Base-by-base conservation (phyloP, 1,140 invertebrate genomes). In the Chironomus tepperi region DNA sequence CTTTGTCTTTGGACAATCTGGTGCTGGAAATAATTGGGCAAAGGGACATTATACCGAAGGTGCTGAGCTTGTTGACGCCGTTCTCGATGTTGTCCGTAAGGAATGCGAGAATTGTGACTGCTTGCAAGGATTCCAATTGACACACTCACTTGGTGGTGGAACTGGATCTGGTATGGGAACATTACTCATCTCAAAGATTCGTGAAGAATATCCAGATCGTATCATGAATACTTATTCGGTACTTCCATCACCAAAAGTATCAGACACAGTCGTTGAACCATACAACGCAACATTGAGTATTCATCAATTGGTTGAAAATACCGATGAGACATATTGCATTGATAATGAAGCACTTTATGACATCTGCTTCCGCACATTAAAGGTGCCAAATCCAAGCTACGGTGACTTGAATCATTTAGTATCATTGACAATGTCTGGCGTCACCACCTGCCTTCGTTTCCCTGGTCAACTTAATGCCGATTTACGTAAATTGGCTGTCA, bases 311-410 rank as follows among this genome's bases (percentile, higher is more conserved):
- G 89, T 93, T 65, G 92, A 93, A 84, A 92, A 92, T 80, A 93
- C 90, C 7, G 91, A 93, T 79, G 90, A 93, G 82, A 91, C 90
- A 19, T 92, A 90, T 81, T 92, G 90, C 78, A 93, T 93, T 79
- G 92, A 93, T 80, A 93, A 93, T 82, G 94, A 96, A 81, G 93
- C 93, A 42, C 86, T 95, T 0, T 95, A 95, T 77, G 93, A 95
- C 79, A 95, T 95, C 75, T 95, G 93, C 84, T 95, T 95, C 85
- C 85, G 92, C 65, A 95, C 93, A 0, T 81, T 95, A 47, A 91
- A 93, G 76, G 84, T 94, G 2, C 81, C 84, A 24, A 93, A 89
- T 73, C 93, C 93, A 57, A 92, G 90, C 16, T 94, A 94, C 77
- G 89, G 89, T 10, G 91, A 93, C 77, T 80, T 93, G n/a, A 93